phyloP scores from a whole-genome alignment of 2,113 vertebrate genomes.

The Sander lucioperca region DNA sequence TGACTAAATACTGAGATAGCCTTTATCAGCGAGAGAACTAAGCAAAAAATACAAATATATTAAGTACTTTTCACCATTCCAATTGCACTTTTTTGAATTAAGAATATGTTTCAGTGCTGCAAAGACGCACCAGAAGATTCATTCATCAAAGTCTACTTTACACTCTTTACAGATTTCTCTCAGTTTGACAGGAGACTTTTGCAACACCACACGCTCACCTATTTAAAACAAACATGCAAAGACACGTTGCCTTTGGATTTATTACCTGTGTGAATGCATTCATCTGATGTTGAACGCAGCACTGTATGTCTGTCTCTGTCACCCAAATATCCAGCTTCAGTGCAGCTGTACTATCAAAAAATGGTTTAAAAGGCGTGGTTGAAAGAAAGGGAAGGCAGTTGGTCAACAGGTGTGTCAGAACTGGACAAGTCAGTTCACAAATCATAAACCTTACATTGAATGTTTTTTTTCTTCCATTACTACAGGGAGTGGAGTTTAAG shows the following conservation, averaged over 20 bases:
- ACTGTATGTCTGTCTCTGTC: background rate
- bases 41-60: background rate
- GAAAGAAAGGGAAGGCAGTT: background rate
- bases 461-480: no score
- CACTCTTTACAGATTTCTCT: background rate
- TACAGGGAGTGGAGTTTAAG: background rate
- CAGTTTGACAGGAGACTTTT: background rate
- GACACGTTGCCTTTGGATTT: background rate
- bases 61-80: background rate
- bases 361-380: background rate
- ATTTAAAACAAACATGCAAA: background rate
- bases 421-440: background rate
- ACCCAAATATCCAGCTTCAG: background rate
- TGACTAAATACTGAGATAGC: background rate
- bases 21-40: background rate
- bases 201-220: background rate
- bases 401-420: fast-evolving
- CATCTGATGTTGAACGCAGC: background rate
- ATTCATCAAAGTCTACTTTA: background rate
- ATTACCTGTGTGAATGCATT: slow-evolving; percentile 5
- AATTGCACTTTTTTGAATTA: background rate
- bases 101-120: background rate
- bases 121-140: no score
- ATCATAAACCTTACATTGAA: background rate
- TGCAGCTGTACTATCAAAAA: no score